Evolutionary conservation across 1,140 invertebrate genomes (phyloP), one percentile per base, ranked within the genome.

Genomic region (Daktulosphaira vitifoliae): DNA sequence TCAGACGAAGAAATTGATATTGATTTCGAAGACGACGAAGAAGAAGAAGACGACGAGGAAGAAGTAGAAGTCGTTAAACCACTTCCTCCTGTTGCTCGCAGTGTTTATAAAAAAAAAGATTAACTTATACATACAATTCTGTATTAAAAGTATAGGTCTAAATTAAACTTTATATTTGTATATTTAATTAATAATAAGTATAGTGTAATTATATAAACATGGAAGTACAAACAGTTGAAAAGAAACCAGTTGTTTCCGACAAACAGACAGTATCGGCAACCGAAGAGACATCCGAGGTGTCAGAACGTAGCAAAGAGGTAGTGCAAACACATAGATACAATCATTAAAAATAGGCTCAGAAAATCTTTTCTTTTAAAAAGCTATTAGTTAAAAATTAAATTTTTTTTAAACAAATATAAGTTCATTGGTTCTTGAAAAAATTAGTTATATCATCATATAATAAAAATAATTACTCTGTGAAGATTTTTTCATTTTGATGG

Each of bases 191-290:
- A 29, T 62, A 38, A 23, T 33, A 18, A 5, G 15, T 23, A 39
- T 22, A 49, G 18, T 29, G 29, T 18, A 20, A 33, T 37, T 37
- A 51, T 65, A 48, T 16, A 33, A 26, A 33, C 33, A 65, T 50
- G 50, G 64, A 51, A 65, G 48, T 65, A 25, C 64, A 65, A 51
- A 65, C 50, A 39, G 20, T 54, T 22, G 65, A 54, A 29, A 65
- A 50, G 25, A 65, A 65, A 65, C 50, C 46, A 1, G 15, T 9
- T 18, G 15, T 9, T 3, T 22, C 50, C 20, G 65, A 23, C 22
- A 53, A 66, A 33, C 38, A 66, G 29, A 54, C 49, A 22, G 50
- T 48, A 15, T 42, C 49, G 50, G 52, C 50, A 29, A 42, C 44
- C 13, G 65, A 52, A 22, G 50, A 49, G 38, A 50, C 65, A n/a